Evolutionary conservation across 2,797 vertebrate species (phyloP).

Genomic region (Typhlichthys subterraneus): DNA sequence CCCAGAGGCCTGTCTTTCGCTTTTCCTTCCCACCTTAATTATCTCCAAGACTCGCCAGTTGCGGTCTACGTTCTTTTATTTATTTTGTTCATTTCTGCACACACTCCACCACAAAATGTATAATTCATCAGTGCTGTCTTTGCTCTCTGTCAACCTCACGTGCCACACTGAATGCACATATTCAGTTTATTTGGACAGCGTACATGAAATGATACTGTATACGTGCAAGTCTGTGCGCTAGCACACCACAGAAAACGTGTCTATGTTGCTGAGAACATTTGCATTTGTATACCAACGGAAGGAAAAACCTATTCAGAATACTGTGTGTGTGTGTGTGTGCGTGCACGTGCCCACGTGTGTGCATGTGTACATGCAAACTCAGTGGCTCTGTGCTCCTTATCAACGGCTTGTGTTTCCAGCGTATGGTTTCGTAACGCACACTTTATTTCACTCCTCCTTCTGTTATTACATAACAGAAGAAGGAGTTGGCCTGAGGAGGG

Average conservation of each 20-base stretch:
- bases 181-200: slow-evolving; percentile 28
- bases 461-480: slow-evolving; percentile 71
- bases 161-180: slow-evolving; percentile 28
- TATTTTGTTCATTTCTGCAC: slow-evolving; percentile 17
- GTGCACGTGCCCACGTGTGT: not conserved
- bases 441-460: slow-evolving; percentile 35
- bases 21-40: not conserved
- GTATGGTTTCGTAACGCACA: slow-evolving; percentile 74
- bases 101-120: slow-evolving; percentile 31
- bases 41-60: slow-evolving; percentile 2
- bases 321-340: slow-evolving; percentile 6
- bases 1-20: not conserved
- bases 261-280: slow-evolving; percentile 15
- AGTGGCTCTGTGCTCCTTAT: slow-evolving; percentile 33
- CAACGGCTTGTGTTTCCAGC: slow-evolving; percentile 64
- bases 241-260: slow-evolving; percentile 17
- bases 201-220: not conserved
- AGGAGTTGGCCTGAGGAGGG: slow-evolving; percentile 45
- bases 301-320: slow-evolving; percentile 42
- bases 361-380: slow-evolving; percentile 16
- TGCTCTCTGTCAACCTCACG: slow-evolving; percentile 13
- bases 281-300: slow-evolving; percentile 14
- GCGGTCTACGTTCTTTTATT: slow-evolving; percentile 12
- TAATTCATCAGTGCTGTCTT: slow-evolving; percentile 46
- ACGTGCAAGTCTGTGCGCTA: slow-evolving; percentile 6